Percentiles rank a stretch among this genome's conserved stretches.
These are phyloP conservation scores for Dicyrtoma fusca DNA, from an alignment of 2,888 invertebrate genomes.

Conservation along the genomic window DNA sequence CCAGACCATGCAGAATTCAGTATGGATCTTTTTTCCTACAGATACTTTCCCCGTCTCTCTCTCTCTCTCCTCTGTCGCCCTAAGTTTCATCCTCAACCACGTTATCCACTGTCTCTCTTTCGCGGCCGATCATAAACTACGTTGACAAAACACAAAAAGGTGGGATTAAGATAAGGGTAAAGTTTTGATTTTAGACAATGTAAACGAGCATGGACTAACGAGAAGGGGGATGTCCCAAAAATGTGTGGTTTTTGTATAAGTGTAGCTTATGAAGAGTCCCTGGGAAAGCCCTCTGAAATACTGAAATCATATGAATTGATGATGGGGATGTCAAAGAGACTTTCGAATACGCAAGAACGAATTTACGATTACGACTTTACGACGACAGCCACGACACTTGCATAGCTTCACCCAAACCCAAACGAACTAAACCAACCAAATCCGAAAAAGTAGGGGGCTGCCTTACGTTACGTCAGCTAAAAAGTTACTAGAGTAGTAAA, in stretches of 20 bases:
- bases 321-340: slow-evolving; percentile 31
- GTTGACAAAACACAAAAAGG: too few relatives aligned
- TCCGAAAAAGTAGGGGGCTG: too few relatives aligned
- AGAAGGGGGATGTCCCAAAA: not conserved
- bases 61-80: not conserved
- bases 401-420: not conserved
- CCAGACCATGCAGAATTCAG: slow-evolving; percentile 13
- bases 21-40: not conserved
- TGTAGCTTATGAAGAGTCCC: too few relatives aligned
- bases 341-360: slow-evolving; percentile 22
- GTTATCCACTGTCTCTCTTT: too few relatives aligned
- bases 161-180: too few relatives aligned
- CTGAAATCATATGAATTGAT: slow-evolving; percentile 33
- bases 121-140: too few relatives aligned
- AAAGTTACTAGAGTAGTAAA: too few relatives aligned
- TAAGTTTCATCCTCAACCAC: not conserved
- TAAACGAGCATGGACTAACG: not conserved
- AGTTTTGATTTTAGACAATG: too few relatives aligned
- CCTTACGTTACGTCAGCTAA: too few relatives aligned
- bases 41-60: not conserved
- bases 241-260: too few relatives aligned
- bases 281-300: not conserved
- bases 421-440: not conserved
- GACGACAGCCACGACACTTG: not conserved
- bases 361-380: slow-evolving; percentile 23